Conservation (phyloP, 2,888 invertebrate genomes). For the Acleris cristana region DNA sequence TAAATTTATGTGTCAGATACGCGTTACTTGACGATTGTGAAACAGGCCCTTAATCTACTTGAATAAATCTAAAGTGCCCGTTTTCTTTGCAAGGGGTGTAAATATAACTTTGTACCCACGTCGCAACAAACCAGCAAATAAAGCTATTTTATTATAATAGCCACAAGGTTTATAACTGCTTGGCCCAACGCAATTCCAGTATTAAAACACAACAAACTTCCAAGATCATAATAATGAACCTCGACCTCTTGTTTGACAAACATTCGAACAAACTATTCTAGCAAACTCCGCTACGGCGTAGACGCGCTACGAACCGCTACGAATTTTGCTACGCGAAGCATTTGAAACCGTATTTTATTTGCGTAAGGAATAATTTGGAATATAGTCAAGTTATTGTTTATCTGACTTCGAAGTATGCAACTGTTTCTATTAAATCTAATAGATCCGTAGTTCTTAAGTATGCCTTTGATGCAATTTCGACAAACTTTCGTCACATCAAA, state of each 20-base stretch:
- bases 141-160: too few species aligned
- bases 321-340: slow-evolving; percentile 4
- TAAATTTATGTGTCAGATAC: too few species aligned
- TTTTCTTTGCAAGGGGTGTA: too few species aligned
- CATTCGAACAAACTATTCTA: slow-evolving; percentile 16
- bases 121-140: too few species aligned
- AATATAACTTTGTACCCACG: too few species aligned
- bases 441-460: neutral
- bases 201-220: slow-evolving; percentile 14
- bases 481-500: neutral
- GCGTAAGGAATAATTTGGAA: neutral
- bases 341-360: neutral
- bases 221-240: slow-evolving; percentile 14
- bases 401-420: neutral
- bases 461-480: neutral
- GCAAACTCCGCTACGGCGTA: slow-evolving; percentile 15
- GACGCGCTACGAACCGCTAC: slow-evolving; percentile 5
- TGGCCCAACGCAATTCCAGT: too few species aligned
- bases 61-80: too few species aligned
- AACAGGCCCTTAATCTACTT: too few species aligned
- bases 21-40: too few species aligned
- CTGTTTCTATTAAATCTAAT: neutral
- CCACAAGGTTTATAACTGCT: too few species aligned
- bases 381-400: neutral
- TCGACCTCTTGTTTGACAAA: slow-evolving; percentile 19